Conservation (phyloP, 2,888 invertebrate species). For the Anoncus sp. region DNA sequence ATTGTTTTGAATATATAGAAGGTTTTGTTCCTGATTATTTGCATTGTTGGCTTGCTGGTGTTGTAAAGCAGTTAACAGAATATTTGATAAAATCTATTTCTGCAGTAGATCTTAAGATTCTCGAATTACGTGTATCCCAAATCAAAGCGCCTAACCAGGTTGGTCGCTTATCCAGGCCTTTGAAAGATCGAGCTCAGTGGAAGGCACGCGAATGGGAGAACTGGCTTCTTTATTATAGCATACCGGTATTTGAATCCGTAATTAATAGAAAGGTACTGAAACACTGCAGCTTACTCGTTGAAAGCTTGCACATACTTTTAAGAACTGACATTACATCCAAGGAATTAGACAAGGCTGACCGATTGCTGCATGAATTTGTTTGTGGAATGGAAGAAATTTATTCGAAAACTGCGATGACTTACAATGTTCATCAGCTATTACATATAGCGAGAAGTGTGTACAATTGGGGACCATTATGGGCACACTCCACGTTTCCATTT, state of each 20-base stretch:
- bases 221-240: slow-evolving; percentile 27
- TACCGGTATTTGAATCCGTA: slow-evolving; percentile 20
- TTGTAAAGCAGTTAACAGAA: neutral
- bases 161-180: slow-evolving; percentile 23
- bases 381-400: slow-evolving; percentile 23
- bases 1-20: neutral
- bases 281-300: slow-evolving; percentile 34
- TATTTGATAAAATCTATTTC: slow-evolving; percentile 22
- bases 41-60: neutral
- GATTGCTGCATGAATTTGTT: slow-evolving; percentile 19
- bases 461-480: slow-evolving; percentile 39
- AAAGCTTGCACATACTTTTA: slow-evolving; percentile 27
- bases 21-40: slow-evolving; percentile 23
- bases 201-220: slow-evolving; percentile 39
- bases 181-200: slow-evolving; percentile 22
- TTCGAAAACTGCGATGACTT: slow-evolving; percentile 27
- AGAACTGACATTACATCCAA: slow-evolving; percentile 7
- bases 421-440: slow-evolving; percentile 29
- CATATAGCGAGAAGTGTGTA: slow-evolving; percentile 34
- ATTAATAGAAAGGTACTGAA: neutral
- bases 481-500: slow-evolving; percentile 31
- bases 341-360: slow-evolving; percentile 23
- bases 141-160: slow-evolving; percentile 38
- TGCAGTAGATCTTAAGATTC: slow-evolving; percentile 20
- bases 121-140: slow-evolving; percentile 7